phyloP scores from a whole-genome alignment of 2,888 invertebrate species.

The Anodontia alba region DNA sequence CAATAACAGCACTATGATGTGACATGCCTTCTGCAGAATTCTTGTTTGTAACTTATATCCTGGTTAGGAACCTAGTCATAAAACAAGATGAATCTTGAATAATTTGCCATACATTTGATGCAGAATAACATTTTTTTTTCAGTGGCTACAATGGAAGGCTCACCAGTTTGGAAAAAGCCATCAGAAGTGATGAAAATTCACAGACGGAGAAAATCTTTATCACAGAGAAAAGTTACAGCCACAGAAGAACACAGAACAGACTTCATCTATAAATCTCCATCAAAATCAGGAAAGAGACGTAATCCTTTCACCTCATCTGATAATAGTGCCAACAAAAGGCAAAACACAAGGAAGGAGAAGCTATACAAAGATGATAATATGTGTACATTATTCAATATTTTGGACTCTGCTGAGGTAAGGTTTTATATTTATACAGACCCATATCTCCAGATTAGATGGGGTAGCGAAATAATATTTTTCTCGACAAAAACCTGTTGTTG shows the following conservation, averaged over 20 bases:
- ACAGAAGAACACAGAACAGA: slow-evolving; percentile 51
- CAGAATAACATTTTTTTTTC: no score
- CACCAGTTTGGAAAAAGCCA: slow-evolving; percentile 86
- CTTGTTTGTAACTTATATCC: no score
- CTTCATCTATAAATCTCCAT: slow-evolving; percentile 58
- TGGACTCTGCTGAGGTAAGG: background rate
- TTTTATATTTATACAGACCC: background rate
- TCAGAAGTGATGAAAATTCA: slow-evolving; percentile 90
- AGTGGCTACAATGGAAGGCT: slow-evolving; percentile 57
- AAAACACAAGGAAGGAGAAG: background rate
- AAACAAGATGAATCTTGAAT: no score
- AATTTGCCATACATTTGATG: no score
- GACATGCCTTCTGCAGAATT: no score
- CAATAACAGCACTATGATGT: no score
- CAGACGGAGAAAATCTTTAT: slow-evolving; percentile 88
- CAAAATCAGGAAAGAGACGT: slow-evolving; percentile 52
- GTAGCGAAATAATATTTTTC: no score
- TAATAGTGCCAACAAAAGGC: background rate
- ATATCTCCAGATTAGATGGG: background rate
- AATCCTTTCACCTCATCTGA: slow-evolving; percentile 43
- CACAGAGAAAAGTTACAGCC: slow-evolving; percentile 51
- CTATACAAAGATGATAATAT: background rate
- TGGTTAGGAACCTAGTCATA: no score
- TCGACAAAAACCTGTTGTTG: no score
- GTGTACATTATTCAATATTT: background rate